Base-by-base conservation (phyloP, 1,140 invertebrate species). In the Drosophila insularis region DNA sequence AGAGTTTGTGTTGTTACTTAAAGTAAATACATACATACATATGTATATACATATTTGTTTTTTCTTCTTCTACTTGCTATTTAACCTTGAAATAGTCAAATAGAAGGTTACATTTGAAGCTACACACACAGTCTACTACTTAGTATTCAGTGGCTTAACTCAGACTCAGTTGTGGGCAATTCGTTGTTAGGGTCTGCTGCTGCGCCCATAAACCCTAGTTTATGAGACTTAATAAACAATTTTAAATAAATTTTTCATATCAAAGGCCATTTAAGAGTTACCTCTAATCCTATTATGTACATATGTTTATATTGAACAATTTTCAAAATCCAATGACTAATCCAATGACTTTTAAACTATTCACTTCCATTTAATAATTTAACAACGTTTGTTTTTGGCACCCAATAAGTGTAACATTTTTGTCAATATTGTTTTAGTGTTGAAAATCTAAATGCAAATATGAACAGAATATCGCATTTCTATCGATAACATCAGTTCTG, bases 1-100 rank as follows among this genome's bases (percentile, higher is more conserved):
- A 50, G 43, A 50, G 43, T 50, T 50, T 50, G 27, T 35, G 17
- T 50, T 50, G 17, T 50, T 50, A 50, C 43, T 21, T 50, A 50
- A 50, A 50, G 8, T 8, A 50, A 50, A 50, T 50, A 50, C 21
- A n/a, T 43, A n/a, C n/a, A n/a, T n/a, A n/a, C n/a, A n/a, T n/a
- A 50, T 50, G 40, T 43, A 14, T 43, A n/a, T n/a, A 50, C 21
- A n/a, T 43, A 14, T 43, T n/a, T 43, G 4, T 14, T 43, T 7
- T 50, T 50, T 46, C 8, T 17, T 37, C 11, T 50, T 46, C 43
- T 17, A 7, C 19, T 11, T 8, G 8, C 19, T 8, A 17, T 50
- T 50, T 50, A 21, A 50, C 43, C 43, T 50, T 50, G 43, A 50
- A 50, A 21, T 21, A n/a, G 7, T 50, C 43, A 50, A 50, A 50